Conservation (phyloP, 1,140 invertebrate species). For the Copidosoma floridanum region DNA sequence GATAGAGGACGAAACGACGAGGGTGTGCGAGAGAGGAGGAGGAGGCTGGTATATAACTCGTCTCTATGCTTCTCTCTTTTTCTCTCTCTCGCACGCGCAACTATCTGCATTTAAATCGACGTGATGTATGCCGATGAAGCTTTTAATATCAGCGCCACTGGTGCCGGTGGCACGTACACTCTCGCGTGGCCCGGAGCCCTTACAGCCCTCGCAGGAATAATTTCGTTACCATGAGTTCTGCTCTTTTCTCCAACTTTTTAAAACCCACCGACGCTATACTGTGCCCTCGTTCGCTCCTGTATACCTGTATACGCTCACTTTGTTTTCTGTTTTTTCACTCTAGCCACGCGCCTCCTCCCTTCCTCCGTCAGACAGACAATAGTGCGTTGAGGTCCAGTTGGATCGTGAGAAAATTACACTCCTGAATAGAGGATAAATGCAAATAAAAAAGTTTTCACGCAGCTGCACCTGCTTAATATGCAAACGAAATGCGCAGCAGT, state of each 20-base stretch:
- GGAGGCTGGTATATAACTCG: too few relatives aligned
- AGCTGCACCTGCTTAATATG: neutral
- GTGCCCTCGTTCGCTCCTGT: neutral
- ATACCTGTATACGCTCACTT: neutral
- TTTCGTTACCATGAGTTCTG: neutral
- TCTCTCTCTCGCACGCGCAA: neutral
- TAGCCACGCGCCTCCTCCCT: neutral
- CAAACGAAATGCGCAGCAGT: slow-evolving; percentile 7
- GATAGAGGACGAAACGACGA: too few relatives aligned
- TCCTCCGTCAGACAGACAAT: neutral
- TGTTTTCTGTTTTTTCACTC: neutral
- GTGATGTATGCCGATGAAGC: slow-evolving; percentile 20
- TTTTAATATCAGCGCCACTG: slow-evolving; percentile 18
- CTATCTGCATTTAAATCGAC: slow-evolving; percentile 21
- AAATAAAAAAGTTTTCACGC: slow-evolving; percentile 12
- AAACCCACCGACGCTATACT: too few relatives aligned
- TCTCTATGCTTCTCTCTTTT: too few relatives aligned
- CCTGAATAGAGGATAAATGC: slow-evolving; percentile 8
- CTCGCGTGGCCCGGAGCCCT: slow-evolving; percentile 7
- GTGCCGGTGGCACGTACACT: neutral
- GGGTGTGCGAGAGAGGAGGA: too few relatives aligned
- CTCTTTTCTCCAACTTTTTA: neutral
- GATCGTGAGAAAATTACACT: slow-evolving; percentile 8
- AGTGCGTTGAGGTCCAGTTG: neutral
- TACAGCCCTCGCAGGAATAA: slow-evolving; percentile 12